Percentiles rank a stretch among this genome's conserved stretches.
These are phyloP conservation scores for Sarcophaga caerulescens DNA, from an alignment of 2,888 invertebrate genomes.

Conservation along the genomic window DNA sequence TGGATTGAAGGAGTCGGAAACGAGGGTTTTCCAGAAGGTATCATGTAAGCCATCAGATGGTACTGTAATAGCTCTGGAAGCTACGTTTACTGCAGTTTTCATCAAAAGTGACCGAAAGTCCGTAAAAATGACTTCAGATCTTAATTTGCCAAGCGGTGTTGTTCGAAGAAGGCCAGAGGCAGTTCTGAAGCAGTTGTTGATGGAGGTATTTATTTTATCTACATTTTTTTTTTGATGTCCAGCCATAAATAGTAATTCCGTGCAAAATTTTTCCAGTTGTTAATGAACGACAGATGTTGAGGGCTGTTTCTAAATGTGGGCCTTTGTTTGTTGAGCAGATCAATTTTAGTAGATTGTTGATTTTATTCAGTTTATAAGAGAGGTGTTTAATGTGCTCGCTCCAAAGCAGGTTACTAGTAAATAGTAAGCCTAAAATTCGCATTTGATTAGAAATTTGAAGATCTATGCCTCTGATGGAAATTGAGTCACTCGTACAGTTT, in stretches of 20 bases:
- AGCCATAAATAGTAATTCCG: constrained; percentile 28
- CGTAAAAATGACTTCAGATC: background rate
- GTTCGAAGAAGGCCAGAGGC: constrained; percentile 37
- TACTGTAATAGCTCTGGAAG: background rate
- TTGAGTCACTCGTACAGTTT: background rate
- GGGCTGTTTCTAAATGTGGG: constrained; percentile 43
- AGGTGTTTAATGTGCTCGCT: constrained; percentile 23
- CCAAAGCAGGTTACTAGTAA: constrained; percentile 50
- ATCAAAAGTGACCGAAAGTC: background rate
- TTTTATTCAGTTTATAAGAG: constrained; percentile 23
- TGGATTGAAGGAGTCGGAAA: no score
- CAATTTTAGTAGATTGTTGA: constrained; percentile 35
- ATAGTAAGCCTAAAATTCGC: constrained; percentile 23
- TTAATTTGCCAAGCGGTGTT: constrained; percentile 14
- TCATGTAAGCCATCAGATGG: constrained; percentile 4
- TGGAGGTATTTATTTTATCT: constrained; percentile 17
- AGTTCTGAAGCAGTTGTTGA: constrained; percentile 69
- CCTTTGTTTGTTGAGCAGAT: no score
- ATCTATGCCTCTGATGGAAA: background rate
- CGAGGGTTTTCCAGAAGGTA: background rate
- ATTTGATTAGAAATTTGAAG: constrained; percentile 1
- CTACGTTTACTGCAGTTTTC: background rate
- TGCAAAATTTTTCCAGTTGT: constrained; percentile 18
- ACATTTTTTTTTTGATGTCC: constrained; percentile 6
- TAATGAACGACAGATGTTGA: constrained; percentile 23